Evolutionary conservation across 2,113 vertebrate species (phyloP).

Genomic region (Macrotus californicus): DNA sequence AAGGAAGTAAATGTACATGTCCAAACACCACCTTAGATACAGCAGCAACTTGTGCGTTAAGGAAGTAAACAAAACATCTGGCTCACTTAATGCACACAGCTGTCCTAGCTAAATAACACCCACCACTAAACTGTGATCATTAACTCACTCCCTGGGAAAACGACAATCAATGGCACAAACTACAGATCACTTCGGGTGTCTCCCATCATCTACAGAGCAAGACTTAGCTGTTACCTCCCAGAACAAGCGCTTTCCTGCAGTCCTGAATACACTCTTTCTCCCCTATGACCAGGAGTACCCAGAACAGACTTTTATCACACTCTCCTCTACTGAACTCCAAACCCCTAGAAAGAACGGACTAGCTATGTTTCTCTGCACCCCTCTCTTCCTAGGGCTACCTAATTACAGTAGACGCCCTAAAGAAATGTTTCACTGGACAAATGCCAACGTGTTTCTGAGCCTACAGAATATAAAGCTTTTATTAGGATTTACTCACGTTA

Average conservation of each 20-base stretch:
- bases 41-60: neutral
- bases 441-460: neutral
- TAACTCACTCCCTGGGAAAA: neutral
- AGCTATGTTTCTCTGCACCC: neutral
- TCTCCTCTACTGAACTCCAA: neutral
- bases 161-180: neutral
- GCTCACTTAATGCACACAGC: neutral
- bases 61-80: neutral
- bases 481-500: neutral
- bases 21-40: neutral
- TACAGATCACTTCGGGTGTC: neutral
- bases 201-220: neutral
- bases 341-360: neutral
- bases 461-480: slow-evolving; percentile 12
- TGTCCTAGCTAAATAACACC: neutral
- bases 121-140: neutral
- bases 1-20: neutral
- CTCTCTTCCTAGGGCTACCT: neutral
- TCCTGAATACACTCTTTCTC: neutral
- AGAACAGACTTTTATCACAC: neutral
- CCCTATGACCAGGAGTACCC: neutral
- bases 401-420: neutral
- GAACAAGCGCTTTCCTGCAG: neutral
- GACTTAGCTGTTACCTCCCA: neutral
- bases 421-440: neutral